Conservation (phyloP, 2,797 vertebrate species). For the Manis pentadactyla region DNA sequence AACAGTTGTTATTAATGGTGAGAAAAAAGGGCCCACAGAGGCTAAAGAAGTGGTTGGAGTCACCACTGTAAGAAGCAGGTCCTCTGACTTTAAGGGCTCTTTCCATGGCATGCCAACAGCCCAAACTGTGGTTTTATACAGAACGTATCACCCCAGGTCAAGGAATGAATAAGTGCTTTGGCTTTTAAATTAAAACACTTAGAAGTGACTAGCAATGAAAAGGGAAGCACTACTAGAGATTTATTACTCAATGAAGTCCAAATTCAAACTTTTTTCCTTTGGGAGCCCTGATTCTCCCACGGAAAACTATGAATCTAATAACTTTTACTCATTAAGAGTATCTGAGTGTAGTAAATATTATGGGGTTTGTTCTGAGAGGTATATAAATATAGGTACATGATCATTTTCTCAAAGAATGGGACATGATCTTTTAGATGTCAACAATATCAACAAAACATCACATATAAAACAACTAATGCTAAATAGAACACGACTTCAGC, state of each 20-base stretch:
- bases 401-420: conserved; percentile 9
- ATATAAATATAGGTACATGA: neutral
- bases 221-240: neutral
- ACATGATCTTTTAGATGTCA: neutral
- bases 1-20: neutral
- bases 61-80: neutral
- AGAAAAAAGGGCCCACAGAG: neutral
- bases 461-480: neutral
- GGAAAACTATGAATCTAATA: neutral
- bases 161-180: neutral
- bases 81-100: neutral
- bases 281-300: neutral
- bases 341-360: neutral
- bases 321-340: conserved; percentile 20
- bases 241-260: neutral
- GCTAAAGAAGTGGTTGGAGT: neutral
- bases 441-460: neutral
- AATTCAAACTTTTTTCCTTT: neutral
- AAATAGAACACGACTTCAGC: neutral
- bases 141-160: neutral
- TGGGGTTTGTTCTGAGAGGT: neutral
- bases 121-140: neutral
- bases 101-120: neutral
- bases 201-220: neutral
- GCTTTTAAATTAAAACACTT: neutral